A percentile compares a stretch with the other conserved stretches of the same genome.
These are phyloP conservation scores for Pammene aurita DNA, from an alignment of 2,888 invertebrate species.

Conservation along the genomic window DNA sequence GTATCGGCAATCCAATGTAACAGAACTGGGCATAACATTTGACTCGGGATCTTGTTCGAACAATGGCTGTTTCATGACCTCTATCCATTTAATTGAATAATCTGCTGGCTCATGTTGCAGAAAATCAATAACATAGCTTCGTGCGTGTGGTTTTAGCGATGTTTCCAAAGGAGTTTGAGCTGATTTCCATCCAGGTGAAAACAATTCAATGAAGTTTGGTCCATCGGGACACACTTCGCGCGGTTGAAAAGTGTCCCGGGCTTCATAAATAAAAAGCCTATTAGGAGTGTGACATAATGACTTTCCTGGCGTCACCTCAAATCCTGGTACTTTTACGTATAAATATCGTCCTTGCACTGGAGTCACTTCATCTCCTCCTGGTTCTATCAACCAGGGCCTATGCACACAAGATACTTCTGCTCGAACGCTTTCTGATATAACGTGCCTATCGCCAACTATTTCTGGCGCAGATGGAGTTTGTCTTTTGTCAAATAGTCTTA, in stretches of 20 bases:
- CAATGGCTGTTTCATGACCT: conserved; percentile 86
- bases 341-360: conserved; percentile 85
- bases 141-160: conserved; percentile 82
- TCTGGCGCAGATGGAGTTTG: conserved; percentile 72
- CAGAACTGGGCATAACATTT: conserved; percentile 76
- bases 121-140: conserved; percentile 90
- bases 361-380: conserved; percentile 87
- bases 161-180: conserved; percentile 73
- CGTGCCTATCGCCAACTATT: conserved; percentile 76
- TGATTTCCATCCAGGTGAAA: conserved; percentile 87
- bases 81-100: conserved; percentile 91
- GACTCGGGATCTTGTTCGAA: conserved; percentile 79
- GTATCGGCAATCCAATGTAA: conserved; percentile 86
- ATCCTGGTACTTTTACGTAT: conserved; percentile 88
- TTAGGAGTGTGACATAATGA: conserved; percentile 87
- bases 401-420: conserved; percentile 86
- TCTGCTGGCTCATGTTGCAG: conserved; percentile 88
- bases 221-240: conserved; percentile 87
- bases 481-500: conserved; percentile 85
- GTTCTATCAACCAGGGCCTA: conserved; percentile 91
- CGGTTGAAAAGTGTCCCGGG: conserved; percentile 84
- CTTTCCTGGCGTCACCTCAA: conserved; percentile 77
- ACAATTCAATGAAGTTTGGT: conserved; percentile 84
- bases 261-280: conserved; percentile 88
- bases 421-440: conserved; percentile 80